Evolutionary conservation across 2,888 invertebrate genomes (phyloP), one percentile per base, ranked within the genome.

Genomic region (Melolontha melolontha): DNA sequence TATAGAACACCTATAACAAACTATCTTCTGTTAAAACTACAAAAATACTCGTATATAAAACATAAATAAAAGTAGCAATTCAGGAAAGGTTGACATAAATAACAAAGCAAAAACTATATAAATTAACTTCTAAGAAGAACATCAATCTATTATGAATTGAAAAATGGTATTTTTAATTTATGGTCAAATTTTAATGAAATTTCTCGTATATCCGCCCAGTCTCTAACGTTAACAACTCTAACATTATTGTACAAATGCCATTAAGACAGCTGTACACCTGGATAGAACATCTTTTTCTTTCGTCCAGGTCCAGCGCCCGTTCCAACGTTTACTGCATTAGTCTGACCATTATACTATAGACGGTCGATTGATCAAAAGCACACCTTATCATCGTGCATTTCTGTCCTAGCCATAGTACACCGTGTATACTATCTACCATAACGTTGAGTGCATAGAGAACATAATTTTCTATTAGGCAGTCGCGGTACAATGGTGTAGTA

Each of bases 191-290:
- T 27, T 12, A 59, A 34, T 17, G 8, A 44, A 29, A n/a, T 27
- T 42, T 44, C 16, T 44, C 29, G 34, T 59, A 59, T 11, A 14
- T 44, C 16, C 47, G 16, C 8, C 41, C 14, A 44, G 44, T 59
- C 59, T 59, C 42, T 39, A 34, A 22, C 42, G 27, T 29, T 59
- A 59, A 59, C 40, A 39, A 29, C 29, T 44, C 29, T 59, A 59
- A 59, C 59, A 17, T 42, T 14, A 40, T 44, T 44, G 44, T 40
- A 27, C 59, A 44, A 42, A 42, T 55, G 41, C 41, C 29, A 59
- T 59, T 59, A 59, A 59, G 29, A 42, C 44, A 59, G 44, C 59
- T 44, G 29, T 59, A 44, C 59, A 59, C 59, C 59, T 59, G 59
- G 59, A 12, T 27, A 29, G 44, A 29, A 16, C 34, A 59, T 59